A percentile compares a stretch with the other conserved stretches of the same genome.
phyloP scores from a whole-genome alignment of 2,113 vertebrate species.

The Spea multiplicata region DNA sequence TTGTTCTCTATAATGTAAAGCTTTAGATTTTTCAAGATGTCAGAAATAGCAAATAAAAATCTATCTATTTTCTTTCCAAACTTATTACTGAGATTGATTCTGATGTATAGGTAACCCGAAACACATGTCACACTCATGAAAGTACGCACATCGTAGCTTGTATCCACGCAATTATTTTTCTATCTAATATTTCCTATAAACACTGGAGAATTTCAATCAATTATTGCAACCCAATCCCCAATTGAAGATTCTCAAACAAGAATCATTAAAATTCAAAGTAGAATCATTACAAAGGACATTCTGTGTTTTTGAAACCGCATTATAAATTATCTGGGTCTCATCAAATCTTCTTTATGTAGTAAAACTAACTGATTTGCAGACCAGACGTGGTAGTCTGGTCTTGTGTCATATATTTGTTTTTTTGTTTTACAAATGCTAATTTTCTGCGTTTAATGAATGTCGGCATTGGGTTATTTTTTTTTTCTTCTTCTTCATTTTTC shows the following conservation, averaged over 20 bases:
- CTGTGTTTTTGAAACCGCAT: slow-evolving; percentile 1
- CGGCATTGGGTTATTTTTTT: too few relatives aligned
- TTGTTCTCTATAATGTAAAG: slow-evolving; percentile 33
- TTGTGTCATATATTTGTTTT: too few relatives aligned
- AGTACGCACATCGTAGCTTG: slow-evolving; percentile 17
- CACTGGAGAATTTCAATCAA: slow-evolving; percentile 16
- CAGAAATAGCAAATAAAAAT: slow-evolving; percentile 23
- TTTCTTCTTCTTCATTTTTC: too few relatives aligned
- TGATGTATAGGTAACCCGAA: slow-evolving; percentile 30
- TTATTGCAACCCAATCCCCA: slow-evolving; percentile 14
- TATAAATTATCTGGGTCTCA: background rate
- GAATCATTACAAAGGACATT: slow-evolving; percentile 2
- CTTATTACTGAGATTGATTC: slow-evolving; percentile 27
- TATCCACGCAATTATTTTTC: slow-evolving; percentile 43
- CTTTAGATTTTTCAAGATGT: slow-evolving; percentile 24
- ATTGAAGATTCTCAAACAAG: background rate
- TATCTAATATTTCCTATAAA: slow-evolving; percentile 45
- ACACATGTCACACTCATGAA: slow-evolving; percentile 37
- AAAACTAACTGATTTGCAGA: background rate
- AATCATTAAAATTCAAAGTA: background rate
- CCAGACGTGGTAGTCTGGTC: too few relatives aligned
- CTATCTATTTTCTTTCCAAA: slow-evolving; percentile 17
- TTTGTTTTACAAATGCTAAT: too few relatives aligned
- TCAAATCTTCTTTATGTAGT: background rate
- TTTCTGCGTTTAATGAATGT: too few relatives aligned